Percentiles rank a stretch among this genome's conserved stretches.
Evolutionary conservation across 30 jellyfish, hydroid and myxozoan genomes (phyloP).

Genomic region (Haliclystus octoradiatus): DNA sequence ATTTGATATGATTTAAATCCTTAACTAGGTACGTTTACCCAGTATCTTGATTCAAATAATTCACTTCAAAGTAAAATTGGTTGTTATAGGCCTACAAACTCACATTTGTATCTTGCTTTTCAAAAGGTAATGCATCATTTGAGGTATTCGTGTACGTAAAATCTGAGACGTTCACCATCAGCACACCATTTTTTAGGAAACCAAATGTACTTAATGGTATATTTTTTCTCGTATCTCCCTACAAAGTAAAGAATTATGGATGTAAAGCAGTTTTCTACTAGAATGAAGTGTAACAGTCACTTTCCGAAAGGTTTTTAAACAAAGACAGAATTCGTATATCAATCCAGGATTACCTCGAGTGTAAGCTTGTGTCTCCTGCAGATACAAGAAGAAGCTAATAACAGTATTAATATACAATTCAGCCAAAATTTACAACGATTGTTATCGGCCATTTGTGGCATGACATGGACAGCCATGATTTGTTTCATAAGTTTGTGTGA

Average conservation of each 20-base stretch:
- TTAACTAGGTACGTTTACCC: too few relatives aligned
- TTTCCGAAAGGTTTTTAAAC: too few relatives aligned
- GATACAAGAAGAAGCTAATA: too few relatives aligned
- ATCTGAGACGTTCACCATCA: slow-evolving; percentile 55
- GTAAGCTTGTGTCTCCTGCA: neutral
- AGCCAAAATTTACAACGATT: neutral
- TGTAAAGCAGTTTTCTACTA: neutral
- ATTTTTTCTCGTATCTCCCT: slow-evolving; percentile 70
- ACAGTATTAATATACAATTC: too few relatives aligned
- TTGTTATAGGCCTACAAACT: too few relatives aligned
- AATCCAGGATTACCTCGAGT: neutral
- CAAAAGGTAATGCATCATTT: neutral
- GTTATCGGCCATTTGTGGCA: neutral
- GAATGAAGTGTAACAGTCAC: too few relatives aligned
- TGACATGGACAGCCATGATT: too few relatives aligned
- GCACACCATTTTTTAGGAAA: slow-evolving; percentile 71
- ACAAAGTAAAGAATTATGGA: neutral
- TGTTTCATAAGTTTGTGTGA: neutral
- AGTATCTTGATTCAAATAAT: too few relatives aligned
- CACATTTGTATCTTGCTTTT: too few relatives aligned
- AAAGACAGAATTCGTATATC: too few relatives aligned
- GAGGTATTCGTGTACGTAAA: slow-evolving; percentile 9
- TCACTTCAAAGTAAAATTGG: too few relatives aligned
- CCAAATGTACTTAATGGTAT: slow-evolving; percentile 95
- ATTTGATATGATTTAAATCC: too few relatives aligned